Conservation (phyloP, 2,888 invertebrate species). For the Ophraella communa region DNA sequence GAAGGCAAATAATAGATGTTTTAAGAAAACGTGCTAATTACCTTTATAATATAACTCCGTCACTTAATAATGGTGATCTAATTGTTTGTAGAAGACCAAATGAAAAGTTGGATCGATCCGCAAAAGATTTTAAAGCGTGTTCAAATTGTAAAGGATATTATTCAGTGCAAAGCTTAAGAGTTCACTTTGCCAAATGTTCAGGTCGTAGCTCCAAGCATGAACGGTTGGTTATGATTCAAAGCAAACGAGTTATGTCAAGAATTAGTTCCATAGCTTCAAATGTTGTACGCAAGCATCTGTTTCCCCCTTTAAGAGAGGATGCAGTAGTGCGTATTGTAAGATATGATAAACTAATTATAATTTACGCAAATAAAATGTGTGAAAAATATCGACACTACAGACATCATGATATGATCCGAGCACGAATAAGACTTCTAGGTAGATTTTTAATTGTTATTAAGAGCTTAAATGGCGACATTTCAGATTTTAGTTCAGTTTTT, state of each 20-base stretch:
- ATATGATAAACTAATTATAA: slow-evolving; percentile 17
- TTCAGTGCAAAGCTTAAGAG: too few relatives aligned
- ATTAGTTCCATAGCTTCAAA: slow-evolving; percentile 15
- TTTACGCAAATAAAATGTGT: slow-evolving; percentile 20
- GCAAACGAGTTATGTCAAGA: not conserved
- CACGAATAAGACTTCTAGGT: slow-evolving; percentile 16
- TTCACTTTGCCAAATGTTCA: too few relatives aligned
- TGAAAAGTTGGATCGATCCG: not conserved
- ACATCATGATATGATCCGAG: slow-evolving; percentile 25
- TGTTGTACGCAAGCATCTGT: not conserved
- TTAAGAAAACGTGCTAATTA: slow-evolving; percentile 9
- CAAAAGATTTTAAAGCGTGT: not conserved
- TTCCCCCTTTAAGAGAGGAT: slow-evolving; percentile 21
- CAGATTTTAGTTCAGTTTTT: slow-evolving; percentile 13
- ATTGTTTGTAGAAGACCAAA: not conserved
- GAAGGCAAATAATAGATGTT: slow-evolving; percentile 10
- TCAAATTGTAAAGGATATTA: too few relatives aligned
- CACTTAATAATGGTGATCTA: not conserved
- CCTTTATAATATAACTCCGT: not conserved
- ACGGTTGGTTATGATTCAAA: too few relatives aligned
- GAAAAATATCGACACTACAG: slow-evolving; percentile 13
- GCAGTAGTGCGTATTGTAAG: slow-evolving; percentile 2
- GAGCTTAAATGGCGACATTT: slow-evolving; percentile 11
- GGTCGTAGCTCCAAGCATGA: too few relatives aligned
- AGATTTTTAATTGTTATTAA: slow-evolving; percentile 12